phyloP scores from a whole-genome alignment of 2,888 invertebrate genomes.

The Blera fallax region DNA sequence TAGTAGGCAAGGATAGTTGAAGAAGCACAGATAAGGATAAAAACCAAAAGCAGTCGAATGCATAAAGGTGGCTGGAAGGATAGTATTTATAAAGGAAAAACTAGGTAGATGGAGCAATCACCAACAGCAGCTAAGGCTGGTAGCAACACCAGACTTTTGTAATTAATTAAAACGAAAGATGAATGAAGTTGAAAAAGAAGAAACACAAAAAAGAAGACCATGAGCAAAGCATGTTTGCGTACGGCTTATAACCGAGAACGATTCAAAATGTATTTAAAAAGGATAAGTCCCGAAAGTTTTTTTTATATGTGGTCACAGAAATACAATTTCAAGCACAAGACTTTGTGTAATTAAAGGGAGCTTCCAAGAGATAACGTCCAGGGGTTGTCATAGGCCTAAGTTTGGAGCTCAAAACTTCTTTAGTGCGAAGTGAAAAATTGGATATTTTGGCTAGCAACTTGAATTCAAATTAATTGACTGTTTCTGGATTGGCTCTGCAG shows the following conservation, averaged over 20 bases:
- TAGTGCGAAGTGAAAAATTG: background rate
- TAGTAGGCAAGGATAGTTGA: slow-evolving; percentile 67
- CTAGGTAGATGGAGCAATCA: slow-evolving; percentile 62
- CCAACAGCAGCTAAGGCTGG: slow-evolving; percentile 37
- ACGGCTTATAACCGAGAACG: slow-evolving; percentile 42
- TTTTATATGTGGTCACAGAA: slow-evolving; percentile 21
- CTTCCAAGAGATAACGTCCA: background rate
- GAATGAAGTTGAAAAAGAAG: slow-evolving; percentile 36
- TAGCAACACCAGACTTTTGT: slow-evolving; percentile 54
- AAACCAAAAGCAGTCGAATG: slow-evolving; percentile 27
- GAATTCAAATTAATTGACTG: background rate
- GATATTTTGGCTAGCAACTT: background rate
- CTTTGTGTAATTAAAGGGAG: slow-evolving; percentile 28
- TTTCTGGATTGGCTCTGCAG: no score
- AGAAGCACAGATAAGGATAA: slow-evolving; percentile 47
- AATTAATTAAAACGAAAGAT: slow-evolving; percentile 69
- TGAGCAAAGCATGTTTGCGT: slow-evolving; percentile 29
- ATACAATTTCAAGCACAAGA: slow-evolving; percentile 5
- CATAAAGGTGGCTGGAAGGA: slow-evolving; percentile 24
- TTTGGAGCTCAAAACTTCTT: background rate
- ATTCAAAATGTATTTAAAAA: slow-evolving; percentile 54
- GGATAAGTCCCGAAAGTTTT: slow-evolving; percentile 35
- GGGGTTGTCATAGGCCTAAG: background rate
- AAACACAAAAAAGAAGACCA: background rate
- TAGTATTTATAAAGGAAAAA: slow-evolving; percentile 17